phyloP scores from a whole-genome alignment of 2,888 invertebrate species.

The Acleris emargana region DNA sequence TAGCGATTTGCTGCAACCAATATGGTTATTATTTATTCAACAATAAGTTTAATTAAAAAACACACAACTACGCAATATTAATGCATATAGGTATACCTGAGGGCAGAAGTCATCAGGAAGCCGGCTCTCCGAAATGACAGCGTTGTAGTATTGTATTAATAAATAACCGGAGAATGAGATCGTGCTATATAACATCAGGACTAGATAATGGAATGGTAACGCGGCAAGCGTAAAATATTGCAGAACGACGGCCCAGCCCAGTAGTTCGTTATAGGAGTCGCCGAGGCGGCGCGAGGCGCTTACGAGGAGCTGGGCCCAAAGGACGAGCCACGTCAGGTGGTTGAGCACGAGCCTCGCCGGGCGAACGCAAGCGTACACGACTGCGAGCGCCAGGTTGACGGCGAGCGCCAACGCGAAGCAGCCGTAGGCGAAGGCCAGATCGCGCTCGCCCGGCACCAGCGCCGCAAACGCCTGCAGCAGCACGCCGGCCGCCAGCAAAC shows the following conservation, averaged over 20 bases:
- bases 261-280: slow-evolving; percentile 83
- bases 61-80: too few species aligned
- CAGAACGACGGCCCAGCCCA: slow-evolving; percentile 90
- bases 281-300: slow-evolving; percentile 76
- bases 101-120: slow-evolving; percentile 65
- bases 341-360: slow-evolving; percentile 81
- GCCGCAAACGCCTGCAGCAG: slow-evolving; percentile 65
- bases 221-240: slow-evolving; percentile 90
- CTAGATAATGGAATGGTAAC: slow-evolving; percentile 84
- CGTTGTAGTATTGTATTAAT: slow-evolving; percentile 68
- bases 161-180: slow-evolving; percentile 63
- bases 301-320: slow-evolving; percentile 71
- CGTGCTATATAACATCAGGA: slow-evolving; percentile 61
- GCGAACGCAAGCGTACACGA: slow-evolving; percentile 54
- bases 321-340: slow-evolving; percentile 86
- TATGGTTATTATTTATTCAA: slow-evolving; percentile 7
- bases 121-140: slow-evolving; percentile 57
- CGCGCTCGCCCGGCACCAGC: slow-evolving; percentile 72
- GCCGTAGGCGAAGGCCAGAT: slow-evolving; percentile 60
- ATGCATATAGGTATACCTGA: slow-evolving; percentile 55
- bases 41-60: too few species aligned
- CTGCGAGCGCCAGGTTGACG: slow-evolving; percentile 56
- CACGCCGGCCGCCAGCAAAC: slow-evolving; percentile 63
- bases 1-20: slow-evolving; percentile 86
- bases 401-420: slow-evolving; percentile 55